These are phyloP conservation scores for Sitodiplosis mosellana DNA, from an alignment of 1,140 invertebrate species.

Conservation along the genomic window DNA sequence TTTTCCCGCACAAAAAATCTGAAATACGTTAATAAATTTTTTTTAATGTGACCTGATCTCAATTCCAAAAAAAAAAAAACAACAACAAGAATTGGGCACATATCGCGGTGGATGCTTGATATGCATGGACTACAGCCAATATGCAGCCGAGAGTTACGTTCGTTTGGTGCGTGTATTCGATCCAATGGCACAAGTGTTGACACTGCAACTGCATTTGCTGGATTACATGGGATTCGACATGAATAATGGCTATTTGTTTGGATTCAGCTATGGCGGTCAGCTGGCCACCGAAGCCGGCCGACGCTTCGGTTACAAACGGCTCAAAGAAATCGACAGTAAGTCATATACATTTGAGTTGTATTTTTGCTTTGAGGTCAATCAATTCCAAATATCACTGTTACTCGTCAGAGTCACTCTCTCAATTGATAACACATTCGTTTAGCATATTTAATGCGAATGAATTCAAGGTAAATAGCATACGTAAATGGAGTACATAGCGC, in stretches of 20 bases:
- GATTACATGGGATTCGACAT: slow-evolving; percentile 15
- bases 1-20: neutral
- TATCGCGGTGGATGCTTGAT: slow-evolving; percentile 21
- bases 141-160: slow-evolving; percentile 12
- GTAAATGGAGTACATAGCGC: too few species aligned
- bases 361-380: too few species aligned
- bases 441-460: too few species aligned
- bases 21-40: slow-evolving; percentile 1
- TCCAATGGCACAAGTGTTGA: slow-evolving; percentile 11
- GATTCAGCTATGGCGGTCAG: slow-evolving; percentile 22
- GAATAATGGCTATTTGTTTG: slow-evolving; percentile 17
- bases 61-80: too few species aligned
- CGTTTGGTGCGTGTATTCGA: slow-evolving; percentile 16
- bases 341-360: too few species aligned
- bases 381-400: too few species aligned
- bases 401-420: too few species aligned
- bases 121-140: slow-evolving; percentile 18
- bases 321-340: slow-evolving; percentile 15
- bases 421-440: too few species aligned
- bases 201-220: slow-evolving; percentile 9
- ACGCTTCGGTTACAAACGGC: slow-evolving; percentile 9
- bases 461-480: too few species aligned
- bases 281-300: slow-evolving; percentile 16
- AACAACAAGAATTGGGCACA: slow-evolving; percentile 12
- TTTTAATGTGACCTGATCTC: too few species aligned